Conservation (phyloP, 2,888 invertebrate genomes). For the Drosophila kambysellisi region DNA sequence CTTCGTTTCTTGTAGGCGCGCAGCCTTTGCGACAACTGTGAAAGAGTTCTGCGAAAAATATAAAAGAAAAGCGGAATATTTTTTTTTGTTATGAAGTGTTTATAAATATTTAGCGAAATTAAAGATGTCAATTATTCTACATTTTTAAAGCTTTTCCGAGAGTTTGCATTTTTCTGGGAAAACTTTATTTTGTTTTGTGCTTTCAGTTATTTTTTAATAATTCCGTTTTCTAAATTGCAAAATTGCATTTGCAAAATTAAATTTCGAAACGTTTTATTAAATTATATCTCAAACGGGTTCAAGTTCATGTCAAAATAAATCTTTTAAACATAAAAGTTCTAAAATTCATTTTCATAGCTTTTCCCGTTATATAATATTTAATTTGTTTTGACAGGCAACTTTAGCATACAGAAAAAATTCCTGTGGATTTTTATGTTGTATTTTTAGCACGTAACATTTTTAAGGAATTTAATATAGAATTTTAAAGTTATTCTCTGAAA, state of each 20-base stretch:
- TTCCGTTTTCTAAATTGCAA: neutral
- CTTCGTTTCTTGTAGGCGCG: slow-evolving; percentile 70
- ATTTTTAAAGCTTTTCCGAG: neutral
- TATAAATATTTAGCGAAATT: neutral
- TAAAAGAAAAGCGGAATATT: neutral
- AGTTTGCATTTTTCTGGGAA: neutral
- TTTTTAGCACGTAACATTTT: neutral
- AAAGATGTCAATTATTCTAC: neutral
- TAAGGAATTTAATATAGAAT: neutral
- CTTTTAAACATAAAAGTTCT: neutral
- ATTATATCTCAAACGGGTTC: neutral
- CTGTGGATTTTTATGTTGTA: neutral
- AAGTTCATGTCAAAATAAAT: neutral
- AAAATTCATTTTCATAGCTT: neutral
- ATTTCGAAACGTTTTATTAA: neutral
- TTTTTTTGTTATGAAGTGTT: neutral
- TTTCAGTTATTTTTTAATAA: neutral
- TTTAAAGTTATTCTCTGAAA: neutral
- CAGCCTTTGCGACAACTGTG: slow-evolving; percentile 70
- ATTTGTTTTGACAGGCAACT: neutral
- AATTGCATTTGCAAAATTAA: neutral
- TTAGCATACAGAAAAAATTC: neutral
- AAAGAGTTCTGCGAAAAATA: slow-evolving; percentile 67
- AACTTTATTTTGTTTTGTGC: neutral
- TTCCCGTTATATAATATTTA: neutral